A percentile compares a stretch with the other conserved stretches of the same genome.
Conservation (phyloP, 1,140 invertebrate species). For the Brevipalpus yothersi region DNA sequence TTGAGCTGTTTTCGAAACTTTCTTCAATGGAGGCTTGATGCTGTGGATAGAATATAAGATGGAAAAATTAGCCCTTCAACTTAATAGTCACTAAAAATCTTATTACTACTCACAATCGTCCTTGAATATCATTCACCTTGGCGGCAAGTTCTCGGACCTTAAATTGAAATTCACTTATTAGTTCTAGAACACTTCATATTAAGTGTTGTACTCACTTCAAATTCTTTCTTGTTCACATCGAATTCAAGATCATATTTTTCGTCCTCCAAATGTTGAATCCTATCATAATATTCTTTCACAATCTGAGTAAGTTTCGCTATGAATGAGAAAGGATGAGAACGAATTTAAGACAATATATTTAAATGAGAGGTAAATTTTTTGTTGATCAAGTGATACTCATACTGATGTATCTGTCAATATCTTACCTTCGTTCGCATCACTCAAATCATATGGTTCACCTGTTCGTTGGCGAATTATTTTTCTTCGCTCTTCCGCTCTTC, state of each 20-base stretch:
- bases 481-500: constrained; percentile 90
- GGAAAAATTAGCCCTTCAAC: background rate
- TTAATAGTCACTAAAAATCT: background rate
- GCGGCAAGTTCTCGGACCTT: constrained; percentile 82
- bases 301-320: constrained; percentile 86
- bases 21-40: constrained; percentile 96
- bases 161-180: background rate
- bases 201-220: constrained; percentile 47
- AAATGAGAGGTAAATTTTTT: background rate
- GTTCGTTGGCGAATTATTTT: constrained; percentile 85
- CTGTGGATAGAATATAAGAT: constrained; percentile 14
- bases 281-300: constrained; percentile 78
- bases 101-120: constrained; percentile 83
- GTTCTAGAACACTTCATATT: background rate
- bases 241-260: constrained; percentile 98
- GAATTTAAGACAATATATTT: background rate
- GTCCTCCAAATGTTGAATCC: constrained; percentile 68
- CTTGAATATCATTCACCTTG: constrained; percentile 97
- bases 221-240: constrained; percentile 74
- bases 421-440: constrained; percentile 62
- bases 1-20: constrained; percentile 99
- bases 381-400: background rate
- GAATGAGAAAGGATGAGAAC: background rate
- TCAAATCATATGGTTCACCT: constrained; percentile 64
- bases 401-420: background rate